Base-by-base conservation (phyloP, 1,140 invertebrate genomes). In the Drosophila orena region DNA sequence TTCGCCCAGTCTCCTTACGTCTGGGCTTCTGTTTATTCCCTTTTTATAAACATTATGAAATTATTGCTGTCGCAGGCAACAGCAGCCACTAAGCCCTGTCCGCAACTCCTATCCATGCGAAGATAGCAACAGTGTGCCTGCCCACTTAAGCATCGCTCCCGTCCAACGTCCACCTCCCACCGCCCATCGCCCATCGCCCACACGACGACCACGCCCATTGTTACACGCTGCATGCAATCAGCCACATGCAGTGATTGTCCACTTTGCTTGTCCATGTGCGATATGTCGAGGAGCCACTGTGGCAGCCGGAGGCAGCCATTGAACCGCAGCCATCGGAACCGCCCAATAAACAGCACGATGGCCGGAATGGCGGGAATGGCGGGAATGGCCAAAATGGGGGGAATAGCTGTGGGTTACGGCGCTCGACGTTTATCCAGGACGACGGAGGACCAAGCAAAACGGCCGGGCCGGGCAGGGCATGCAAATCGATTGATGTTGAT, bases 401-500 rank as follows among this genome's bases (percentile, higher is more conserved):
- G 30, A 30, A 30, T 6, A 10, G 7, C 7, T 1, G 24, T 12
- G 24, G 47, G 24, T 15, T 34, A 17, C 24, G n/a, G 7, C 14
- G 44, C 22, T 12, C 12, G 7, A n/a, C 78, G 72, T 86, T 86
- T 81, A 79, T 77, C 81, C 77, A 30, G 46, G 14, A 49, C n/a
- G 27, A 22, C 8, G 11, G 43, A 11, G 30, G 30, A 30, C 30
- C 8, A 30, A 30, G 14, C 15, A 24, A 11, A 14, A 24, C 30
- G 58, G 72, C 52, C 35, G 38, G 65, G 62, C 66, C 20, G 12
- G 20, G 12, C 49, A 20, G 60, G 72, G 69, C 79, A 89, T 89
- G 85, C 84, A 83, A 90, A 90, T 86, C 86, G 86, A 90, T 90
- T 90, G 86, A 90, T 90, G 86, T 90, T 90, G 86, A 90, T 90